Base-by-base conservation (phyloP, 2,888 invertebrate genomes). In the Tetragonisca angustula region DNA sequence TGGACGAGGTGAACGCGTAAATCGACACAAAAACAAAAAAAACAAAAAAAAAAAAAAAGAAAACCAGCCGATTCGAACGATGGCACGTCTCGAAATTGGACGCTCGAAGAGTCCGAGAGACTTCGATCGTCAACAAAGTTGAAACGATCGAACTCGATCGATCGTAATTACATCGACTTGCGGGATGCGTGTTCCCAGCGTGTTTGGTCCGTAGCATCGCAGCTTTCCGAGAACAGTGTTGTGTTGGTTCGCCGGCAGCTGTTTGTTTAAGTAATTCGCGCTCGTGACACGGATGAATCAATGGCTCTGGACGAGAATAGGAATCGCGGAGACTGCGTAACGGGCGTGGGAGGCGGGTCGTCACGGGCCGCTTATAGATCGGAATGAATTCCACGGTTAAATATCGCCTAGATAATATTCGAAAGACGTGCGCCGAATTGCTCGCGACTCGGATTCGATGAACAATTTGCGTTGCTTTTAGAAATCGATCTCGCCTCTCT, bases 251-350 rank as follows among this genome's bases (percentile, higher is more conserved):
- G 52, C 9, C 11, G 65, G 64, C 74, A 65, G 65, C 74, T 52
- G 65, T 74, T 74, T 74, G 74, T 74, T 74, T 75, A 56, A 75
- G 24, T 56, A 75, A 75, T 75, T 75, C 74, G 65, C 67, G 74
- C 54, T 75, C 74, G 74, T 75, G 74, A 75, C 74, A 75, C 27
- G 74, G 74, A 75, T 75, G 74, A 75, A 75, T 75, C 74, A 75
- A 75, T 75, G 65, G 54, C 74, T 75, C 13, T 4, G 54, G 74
- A 36, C 74, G 54, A 43, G 74, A 75, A 75, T 75, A 75, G 74
- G 65, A 75, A 75, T 75, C 67, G 74, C 74, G 56, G 74, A 65
- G 74, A 67, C n/a, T 56, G 64, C 74, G 74, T 65, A 65, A 75
- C 74, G 54, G 67, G 74, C 74, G 74, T 75, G 65, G 74, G 74